A percentile compares a stretch with the other conserved stretches of the same genome.
Conservation (phyloP, 30 jellyfish, hydroid and myxozoan species). For the Pelagia noctiluca region DNA sequence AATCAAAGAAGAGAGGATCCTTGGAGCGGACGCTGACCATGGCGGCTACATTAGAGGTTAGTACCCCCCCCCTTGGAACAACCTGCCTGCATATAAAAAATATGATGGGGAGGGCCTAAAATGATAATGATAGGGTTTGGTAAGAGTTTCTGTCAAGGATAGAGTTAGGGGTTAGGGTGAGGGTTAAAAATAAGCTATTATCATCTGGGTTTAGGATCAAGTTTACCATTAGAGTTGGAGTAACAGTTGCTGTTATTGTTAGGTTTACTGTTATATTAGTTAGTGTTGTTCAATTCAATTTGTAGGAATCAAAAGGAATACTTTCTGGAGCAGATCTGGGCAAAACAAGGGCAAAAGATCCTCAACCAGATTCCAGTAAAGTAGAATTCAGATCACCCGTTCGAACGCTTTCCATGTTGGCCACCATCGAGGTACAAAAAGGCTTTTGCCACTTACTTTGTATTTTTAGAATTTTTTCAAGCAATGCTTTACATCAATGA, state of each 20-base stretch:
- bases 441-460: neutral
- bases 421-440: conserved; percentile 8
- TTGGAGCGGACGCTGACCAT: neutral
- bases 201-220: too few species aligned
- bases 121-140: neutral
- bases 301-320: neutral
- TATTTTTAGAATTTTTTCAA: too few species aligned
- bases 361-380: conserved; percentile 15
- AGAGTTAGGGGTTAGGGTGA: conserved; percentile 5
- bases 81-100: neutral
- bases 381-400: neutral
- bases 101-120: neutral
- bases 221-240: neutral
- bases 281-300: neutral
- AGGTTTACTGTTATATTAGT: neutral
- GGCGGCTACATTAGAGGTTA: neutral
- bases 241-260: neutral
- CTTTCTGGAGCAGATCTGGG: neutral
- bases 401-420: conserved; percentile 15
- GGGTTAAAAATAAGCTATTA: neutral
- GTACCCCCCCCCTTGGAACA: neutral
- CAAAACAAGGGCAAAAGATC: neutral
- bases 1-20: neutral
- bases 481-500: too few species aligned
- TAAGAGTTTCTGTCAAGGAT: too few species aligned